phyloP scores from a whole-genome alignment of 1,140 invertebrate genomes.

The Leucophenga varia region DNA sequence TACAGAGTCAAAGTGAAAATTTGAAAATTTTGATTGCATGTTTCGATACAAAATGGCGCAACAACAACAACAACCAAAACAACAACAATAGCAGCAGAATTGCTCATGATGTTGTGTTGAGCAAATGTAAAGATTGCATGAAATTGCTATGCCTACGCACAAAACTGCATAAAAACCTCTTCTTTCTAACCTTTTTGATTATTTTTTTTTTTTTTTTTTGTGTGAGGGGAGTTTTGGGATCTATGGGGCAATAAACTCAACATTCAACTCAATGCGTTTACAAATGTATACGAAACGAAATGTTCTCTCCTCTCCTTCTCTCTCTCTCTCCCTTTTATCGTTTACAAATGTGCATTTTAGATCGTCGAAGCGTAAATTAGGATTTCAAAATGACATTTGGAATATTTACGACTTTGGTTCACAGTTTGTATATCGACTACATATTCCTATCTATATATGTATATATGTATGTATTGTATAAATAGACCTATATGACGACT shows the following conservation, averaged over 20 bases:
- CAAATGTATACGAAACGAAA: too few species aligned
- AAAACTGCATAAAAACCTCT: too few species aligned
- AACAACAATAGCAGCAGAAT: not conserved
- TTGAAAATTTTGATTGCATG: conserved; percentile 54
- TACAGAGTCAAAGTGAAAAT: conserved; percentile 28
- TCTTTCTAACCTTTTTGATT: not conserved
- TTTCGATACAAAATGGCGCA: conserved; percentile 53
- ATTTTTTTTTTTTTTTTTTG: too few species aligned
- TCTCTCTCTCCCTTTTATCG: too few species aligned
- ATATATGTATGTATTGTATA: too few species aligned
- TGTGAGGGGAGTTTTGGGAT: not conserved
- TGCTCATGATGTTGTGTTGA: conserved; percentile 1
- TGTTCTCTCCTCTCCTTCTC: too few species aligned
- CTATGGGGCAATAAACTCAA: too few species aligned
- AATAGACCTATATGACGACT: too few species aligned
- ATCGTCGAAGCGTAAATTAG: conserved; percentile 56
- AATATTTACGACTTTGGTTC: conserved; percentile 55
- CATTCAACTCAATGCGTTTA: too few species aligned
- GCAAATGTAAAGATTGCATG: conserved; percentile 23
- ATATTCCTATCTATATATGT: too few species aligned
- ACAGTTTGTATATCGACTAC: conserved; percentile 1
- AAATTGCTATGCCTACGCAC: conserved; percentile 1
- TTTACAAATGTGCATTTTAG: conserved; percentile 55
- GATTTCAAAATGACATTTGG: conserved; percentile 57
- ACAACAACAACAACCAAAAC: too few species aligned